These are phyloP conservation scores for Phacellophora camtschatica DNA, from an alignment of 30 jellyfish, hydroid and myxozoan species.

Conservation along the genomic window DNA sequence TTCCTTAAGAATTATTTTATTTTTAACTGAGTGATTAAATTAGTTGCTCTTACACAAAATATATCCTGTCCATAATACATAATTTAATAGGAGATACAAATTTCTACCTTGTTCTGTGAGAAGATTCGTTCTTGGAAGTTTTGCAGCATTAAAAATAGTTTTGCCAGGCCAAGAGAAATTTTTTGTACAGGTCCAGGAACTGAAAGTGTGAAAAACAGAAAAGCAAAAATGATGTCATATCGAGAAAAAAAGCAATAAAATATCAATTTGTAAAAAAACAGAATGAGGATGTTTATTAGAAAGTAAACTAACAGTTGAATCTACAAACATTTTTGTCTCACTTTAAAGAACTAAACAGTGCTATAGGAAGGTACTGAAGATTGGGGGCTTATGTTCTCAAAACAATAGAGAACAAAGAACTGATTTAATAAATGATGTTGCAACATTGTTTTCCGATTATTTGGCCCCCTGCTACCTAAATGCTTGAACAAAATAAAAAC, in stretches of 20 bases:
- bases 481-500: too few relatives aligned
- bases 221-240: neutral
- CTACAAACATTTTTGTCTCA: too few relatives aligned
- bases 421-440: too few relatives aligned
- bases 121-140: neutral
- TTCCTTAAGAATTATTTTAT: neutral
- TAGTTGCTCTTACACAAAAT: neutral
- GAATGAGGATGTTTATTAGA: neutral
- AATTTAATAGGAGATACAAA: neutral
- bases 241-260: neutral
- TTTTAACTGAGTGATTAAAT: neutral
- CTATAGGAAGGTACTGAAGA: too few relatives aligned
- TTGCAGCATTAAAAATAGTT: neutral
- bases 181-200: neutral
- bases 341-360: too few relatives aligned
- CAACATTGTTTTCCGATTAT: too few relatives aligned
- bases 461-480: too few relatives aligned
- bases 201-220: too few relatives aligned
- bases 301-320: too few relatives aligned
- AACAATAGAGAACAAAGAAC: too few relatives aligned
- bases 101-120: neutral
- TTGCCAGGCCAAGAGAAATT: neutral
- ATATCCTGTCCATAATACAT: neutral
- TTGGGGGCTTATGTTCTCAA: too few relatives aligned
- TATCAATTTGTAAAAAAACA: neutral